phyloP scores from a whole-genome alignment of 2,113 vertebrate genomes.

The Daboia siamensis region DNA sequence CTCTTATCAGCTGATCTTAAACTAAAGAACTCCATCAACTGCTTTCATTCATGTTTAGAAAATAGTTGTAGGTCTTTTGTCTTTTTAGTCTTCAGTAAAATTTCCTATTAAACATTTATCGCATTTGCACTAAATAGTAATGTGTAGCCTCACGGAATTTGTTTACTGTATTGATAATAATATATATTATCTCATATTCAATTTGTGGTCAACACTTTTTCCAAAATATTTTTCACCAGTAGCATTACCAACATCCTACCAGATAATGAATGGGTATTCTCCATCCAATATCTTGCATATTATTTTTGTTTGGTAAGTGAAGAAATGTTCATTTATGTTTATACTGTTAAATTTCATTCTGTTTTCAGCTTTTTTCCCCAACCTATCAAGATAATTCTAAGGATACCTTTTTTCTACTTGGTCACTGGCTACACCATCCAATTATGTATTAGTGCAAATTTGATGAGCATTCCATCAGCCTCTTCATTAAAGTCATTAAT shows the following conservation, averaged over 20 bases:
- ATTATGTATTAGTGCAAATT: not conserved
- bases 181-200: not conserved
- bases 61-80: not conserved
- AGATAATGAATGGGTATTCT: not conserved
- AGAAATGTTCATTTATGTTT: not conserved
- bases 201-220: not conserved
- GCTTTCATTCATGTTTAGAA: accelerated
- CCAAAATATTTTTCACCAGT: not conserved
- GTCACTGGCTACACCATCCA: not conserved
- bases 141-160: not conserved
- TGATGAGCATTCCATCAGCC: not conserved
- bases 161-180: not conserved
- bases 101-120: not conserved
- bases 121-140: not conserved
- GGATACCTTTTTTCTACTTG: not conserved
- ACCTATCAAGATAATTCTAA: not conserved
- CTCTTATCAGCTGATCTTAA: not conserved
- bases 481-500: not conserved
- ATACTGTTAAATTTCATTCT: not conserved
- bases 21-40: not conserved
- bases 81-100: not conserved
- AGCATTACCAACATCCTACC: not conserved
- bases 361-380: not conserved
- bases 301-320: not conserved
- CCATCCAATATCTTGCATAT: not conserved